phyloP scores from a whole-genome alignment of 2,113 vertebrate species.

The Urocynchramus pylzowi region DNA sequence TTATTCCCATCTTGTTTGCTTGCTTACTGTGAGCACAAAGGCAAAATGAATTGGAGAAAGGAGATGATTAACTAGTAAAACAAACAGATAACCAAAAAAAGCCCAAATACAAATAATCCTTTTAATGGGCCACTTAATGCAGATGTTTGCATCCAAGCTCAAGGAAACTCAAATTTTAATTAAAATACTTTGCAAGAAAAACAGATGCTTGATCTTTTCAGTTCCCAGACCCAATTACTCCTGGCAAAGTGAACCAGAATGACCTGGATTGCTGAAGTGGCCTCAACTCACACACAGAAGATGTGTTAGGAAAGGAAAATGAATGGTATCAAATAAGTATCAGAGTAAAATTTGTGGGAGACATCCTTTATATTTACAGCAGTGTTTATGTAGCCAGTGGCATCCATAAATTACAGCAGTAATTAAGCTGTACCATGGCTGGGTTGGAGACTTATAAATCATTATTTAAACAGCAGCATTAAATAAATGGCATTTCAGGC shows the following conservation, averaged over 20 bases:
- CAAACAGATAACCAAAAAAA: not conserved
- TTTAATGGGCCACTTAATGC: slow-evolving; percentile 5
- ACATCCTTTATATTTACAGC: slow-evolving; percentile 65
- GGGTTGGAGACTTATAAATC: slow-evolving; percentile 67
- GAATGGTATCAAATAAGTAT: slow-evolving; percentile 38
- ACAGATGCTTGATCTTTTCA: slow-evolving; percentile 21
- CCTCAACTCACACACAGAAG: not conserved
- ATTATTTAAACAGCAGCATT: slow-evolving; percentile 65
- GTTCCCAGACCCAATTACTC: not conserved
- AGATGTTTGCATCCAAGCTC: slow-evolving; percentile 42
- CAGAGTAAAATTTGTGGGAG: slow-evolving; percentile 54
- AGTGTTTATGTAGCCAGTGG: slow-evolving; percentile 51
- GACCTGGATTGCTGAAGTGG: not conserved
- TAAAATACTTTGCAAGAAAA: slow-evolving; percentile 59
- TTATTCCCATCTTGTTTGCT: not conserved
- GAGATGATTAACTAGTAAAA: slow-evolving; percentile 21
- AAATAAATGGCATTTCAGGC: slow-evolving; percentile 56
- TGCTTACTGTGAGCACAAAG: slow-evolving; percentile 24
- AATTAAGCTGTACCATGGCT: slow-evolving; percentile 57
- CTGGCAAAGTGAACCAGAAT: not conserved
- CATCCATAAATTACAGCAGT: slow-evolving; percentile 70
- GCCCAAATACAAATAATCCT: slow-evolving; percentile 27
- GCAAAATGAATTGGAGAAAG: slow-evolving; percentile 2
- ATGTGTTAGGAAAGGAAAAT: slow-evolving; percentile 16
- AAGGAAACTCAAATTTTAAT: slow-evolving; percentile 66